Conservation (phyloP, 1,140 invertebrate genomes). For the Popillia japonica region DNA sequence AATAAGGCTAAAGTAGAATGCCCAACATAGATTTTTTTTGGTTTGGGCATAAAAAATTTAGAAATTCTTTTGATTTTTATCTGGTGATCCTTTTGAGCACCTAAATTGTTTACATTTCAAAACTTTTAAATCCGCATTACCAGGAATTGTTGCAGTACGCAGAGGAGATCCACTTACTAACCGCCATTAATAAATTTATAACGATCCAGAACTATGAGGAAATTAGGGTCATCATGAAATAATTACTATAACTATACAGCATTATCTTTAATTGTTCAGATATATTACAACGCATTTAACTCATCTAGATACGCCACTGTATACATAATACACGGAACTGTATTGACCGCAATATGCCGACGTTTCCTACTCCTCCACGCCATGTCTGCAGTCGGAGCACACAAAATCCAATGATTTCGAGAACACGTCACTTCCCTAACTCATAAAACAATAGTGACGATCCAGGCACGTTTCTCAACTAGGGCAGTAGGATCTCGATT, state of each 20-base stretch:
- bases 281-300: background rate
- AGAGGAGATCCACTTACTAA: too few species aligned
- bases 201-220: too few species aligned
- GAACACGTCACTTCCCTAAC: slow-evolving; percentile 50
- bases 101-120: too few species aligned
- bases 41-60: too few species aligned
- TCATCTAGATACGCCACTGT: background rate
- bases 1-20: too few species aligned
- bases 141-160: too few species aligned
- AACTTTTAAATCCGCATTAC: too few species aligned
- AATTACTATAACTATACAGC: background rate
- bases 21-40: too few species aligned
- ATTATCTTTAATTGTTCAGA: slow-evolving; percentile 9
- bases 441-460: slow-evolving; percentile 51
- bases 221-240: background rate
- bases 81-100: too few species aligned
- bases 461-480: slow-evolving; percentile 45
- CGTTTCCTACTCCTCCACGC: slow-evolving; percentile 20
- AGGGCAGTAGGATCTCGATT: slow-evolving; percentile 32
- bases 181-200: too few species aligned
- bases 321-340: background rate
- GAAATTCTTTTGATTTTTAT: too few species aligned
- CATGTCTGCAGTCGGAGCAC: slow-evolving; percentile 41
- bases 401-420: slow-evolving; percentile 39
- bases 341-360: slow-evolving; percentile 36